Evolutionary conservation across 1,140 invertebrate genomes (phyloP), one percentile per base, ranked within the genome.

Genomic region (Arion vulgaris): DNA sequence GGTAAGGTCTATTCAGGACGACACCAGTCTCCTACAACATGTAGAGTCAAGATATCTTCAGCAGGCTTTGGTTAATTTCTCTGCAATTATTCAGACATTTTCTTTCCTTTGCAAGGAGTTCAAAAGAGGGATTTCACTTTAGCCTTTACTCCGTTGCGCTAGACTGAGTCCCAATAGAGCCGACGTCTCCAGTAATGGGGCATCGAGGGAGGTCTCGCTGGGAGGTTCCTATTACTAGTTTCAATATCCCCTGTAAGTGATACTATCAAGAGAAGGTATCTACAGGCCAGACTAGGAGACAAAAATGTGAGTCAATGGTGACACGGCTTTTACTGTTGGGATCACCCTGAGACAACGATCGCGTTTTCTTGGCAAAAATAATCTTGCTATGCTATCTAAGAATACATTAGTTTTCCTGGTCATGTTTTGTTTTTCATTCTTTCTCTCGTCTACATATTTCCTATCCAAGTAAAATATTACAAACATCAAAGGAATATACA

Each of bases 231-330:
- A 7, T 57, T 57, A 57, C 53, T 23, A 23, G 53, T 57, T 57
- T 23, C 2, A 23, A n/a, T 57, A 57, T 57, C 53, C 23, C 53
- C 53, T 19, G 53, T 57, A 57, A 57, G 19, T 23, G 53, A 57
- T 57, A 57, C 53, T 57, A 57, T 57, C 53, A 23, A 57, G 53
- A n/a, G n/a, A n/a, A n/a, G n/a, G n/a, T n/a, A n/a, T n/a, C n/a
- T n/a, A n/a, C 53, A 23, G 41, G 41, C 5, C 41, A 7, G 41
- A n/a, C 41, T 15, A 15, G 5, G 41, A 45, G 41, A 45, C 5
- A 45, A 45, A 15, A 15, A 7, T 45, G 41, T 45, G 41, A 7
- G 41, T 45, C 15, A 15, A 15, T 15, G 41, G 41, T 5, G 41
- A 45, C 41, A 45, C 5, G 15, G 15, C 41, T 45, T 45, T 45